phyloP scores from a whole-genome alignment of 1,140 invertebrate genomes.

The Adoxophyes honmai region DNA sequence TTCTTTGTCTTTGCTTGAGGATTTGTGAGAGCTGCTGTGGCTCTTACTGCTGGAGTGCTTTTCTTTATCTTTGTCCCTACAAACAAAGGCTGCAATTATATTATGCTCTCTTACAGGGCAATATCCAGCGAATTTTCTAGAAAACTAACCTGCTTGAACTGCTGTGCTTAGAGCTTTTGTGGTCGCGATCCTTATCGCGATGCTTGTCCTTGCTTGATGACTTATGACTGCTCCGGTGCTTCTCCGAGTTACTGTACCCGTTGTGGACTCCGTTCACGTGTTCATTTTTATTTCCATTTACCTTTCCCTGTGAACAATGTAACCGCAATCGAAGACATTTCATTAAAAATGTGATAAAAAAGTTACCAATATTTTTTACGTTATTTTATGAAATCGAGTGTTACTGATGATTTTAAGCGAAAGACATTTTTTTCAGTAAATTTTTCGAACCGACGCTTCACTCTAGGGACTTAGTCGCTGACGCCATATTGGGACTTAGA shows the following conservation, averaged over 20 bases:
- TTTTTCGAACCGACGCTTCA: constrained; percentile 44
- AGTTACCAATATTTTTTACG: neutral
- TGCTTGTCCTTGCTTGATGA: constrained; percentile 85
- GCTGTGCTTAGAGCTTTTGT: constrained; percentile 76
- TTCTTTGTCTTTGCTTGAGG: constrained; percentile 80
- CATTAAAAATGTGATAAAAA: constrained; percentile 15
- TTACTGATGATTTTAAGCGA: neutral
- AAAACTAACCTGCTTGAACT: constrained; percentile 69
- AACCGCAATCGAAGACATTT: constrained; percentile 8
- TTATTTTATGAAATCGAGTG: neutral
- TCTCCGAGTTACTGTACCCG: constrained; percentile 79
- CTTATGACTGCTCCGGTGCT: constrained; percentile 82
- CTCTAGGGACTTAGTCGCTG: constrained; percentile 82
- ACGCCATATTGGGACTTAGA: constrained; percentile 92
- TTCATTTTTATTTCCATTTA: constrained; percentile 73
- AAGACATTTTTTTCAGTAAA: constrained; percentile 19
- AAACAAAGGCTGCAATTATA: constrained; percentile 19
- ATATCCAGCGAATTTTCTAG: constrained; percentile 50
- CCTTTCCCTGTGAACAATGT: constrained; percentile 60
- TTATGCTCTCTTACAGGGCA: neutral
- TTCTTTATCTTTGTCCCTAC: constrained; percentile 76
- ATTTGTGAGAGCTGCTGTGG: constrained; percentile 80
- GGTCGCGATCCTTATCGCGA: constrained; percentile 80
- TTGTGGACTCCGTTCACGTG: constrained; percentile 85
- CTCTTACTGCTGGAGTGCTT: constrained; percentile 77